These are phyloP conservation scores for Piscicola geometra DNA, from an alignment of 2,888 invertebrate genomes.

Conservation along the genomic window DNA sequence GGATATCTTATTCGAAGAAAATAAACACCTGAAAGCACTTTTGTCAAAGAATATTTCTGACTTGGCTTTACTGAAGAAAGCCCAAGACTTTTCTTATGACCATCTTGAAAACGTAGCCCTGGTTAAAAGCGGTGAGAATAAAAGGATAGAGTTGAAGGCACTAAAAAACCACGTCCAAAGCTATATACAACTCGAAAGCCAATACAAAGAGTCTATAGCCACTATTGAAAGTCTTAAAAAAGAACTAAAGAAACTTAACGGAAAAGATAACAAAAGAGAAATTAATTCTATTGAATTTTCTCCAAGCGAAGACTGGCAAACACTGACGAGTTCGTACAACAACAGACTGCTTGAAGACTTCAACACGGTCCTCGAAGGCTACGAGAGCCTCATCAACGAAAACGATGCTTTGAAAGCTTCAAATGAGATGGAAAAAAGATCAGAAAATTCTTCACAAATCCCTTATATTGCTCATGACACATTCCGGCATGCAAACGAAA, in stretches of 20 bases:
- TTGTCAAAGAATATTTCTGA: background rate
- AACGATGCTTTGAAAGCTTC: background rate
- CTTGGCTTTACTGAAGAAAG: background rate
- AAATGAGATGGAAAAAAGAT: background rate
- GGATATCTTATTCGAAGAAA: background rate
- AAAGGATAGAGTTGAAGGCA: background rate
- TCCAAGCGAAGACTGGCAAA: background rate
- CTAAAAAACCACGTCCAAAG: constrained; percentile 6
- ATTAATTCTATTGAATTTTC: background rate
- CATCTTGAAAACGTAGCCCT: background rate
- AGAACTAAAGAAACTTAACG: too few relatives aligned
- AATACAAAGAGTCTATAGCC: background rate
- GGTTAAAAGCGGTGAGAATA: background rate
- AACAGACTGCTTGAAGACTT: background rate
- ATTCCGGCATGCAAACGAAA: background rate
- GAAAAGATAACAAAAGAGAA: background rate
- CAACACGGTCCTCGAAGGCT: background rate
- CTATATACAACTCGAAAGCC: background rate
- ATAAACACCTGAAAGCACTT: constrained; percentile 9
- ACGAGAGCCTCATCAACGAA: background rate
- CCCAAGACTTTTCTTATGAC: background rate
- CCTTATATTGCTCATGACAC: background rate
- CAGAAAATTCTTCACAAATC: background rate
- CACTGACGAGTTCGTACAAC: background rate
- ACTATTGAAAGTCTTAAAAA: background rate